These are phyloP conservation scores for Chymomyza amoena DNA, from an alignment of 2,888 invertebrate species.

Conservation along the genomic window DNA sequence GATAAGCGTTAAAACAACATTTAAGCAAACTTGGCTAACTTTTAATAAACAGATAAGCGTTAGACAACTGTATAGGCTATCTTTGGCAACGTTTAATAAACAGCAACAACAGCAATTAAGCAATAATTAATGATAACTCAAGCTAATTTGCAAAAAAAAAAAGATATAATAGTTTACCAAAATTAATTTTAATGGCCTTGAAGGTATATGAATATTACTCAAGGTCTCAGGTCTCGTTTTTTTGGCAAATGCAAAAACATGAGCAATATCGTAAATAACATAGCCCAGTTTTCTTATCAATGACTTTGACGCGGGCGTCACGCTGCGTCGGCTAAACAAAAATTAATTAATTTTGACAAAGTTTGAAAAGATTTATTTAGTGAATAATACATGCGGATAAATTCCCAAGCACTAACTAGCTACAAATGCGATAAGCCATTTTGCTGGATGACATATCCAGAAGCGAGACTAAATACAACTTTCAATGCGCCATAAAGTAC, in stretches of 20 bases:
- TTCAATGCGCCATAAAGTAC: neutral
- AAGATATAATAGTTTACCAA: neutral
- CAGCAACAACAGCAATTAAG: neutral
- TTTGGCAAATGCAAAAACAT: too few species aligned
- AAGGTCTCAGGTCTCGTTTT: neutral
- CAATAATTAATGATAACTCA: neutral
- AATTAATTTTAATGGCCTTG: neutral
- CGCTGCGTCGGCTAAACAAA: conserved; percentile 17
- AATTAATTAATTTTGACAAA: conserved; percentile 22
- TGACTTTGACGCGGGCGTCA: neutral
- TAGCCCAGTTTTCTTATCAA: neutral
- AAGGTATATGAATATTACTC: neutral
- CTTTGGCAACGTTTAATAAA: neutral
- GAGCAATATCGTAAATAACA: neutral
- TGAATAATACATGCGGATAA: neutral
- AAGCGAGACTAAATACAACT: too few species aligned
- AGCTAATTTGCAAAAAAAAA: neutral
- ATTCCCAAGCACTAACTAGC: neutral
- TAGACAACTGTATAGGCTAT: neutral
- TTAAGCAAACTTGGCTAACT: neutral
- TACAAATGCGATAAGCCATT: neutral
- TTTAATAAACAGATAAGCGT: neutral
- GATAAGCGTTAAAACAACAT: neutral
- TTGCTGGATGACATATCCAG: conserved; percentile 37
- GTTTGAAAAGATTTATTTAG: neutral